Evolutionary conservation across 2,888 invertebrate species (phyloP), one percentile per base, ranked within the genome.

Genomic region (Malthinus flaveolus): DNA sequence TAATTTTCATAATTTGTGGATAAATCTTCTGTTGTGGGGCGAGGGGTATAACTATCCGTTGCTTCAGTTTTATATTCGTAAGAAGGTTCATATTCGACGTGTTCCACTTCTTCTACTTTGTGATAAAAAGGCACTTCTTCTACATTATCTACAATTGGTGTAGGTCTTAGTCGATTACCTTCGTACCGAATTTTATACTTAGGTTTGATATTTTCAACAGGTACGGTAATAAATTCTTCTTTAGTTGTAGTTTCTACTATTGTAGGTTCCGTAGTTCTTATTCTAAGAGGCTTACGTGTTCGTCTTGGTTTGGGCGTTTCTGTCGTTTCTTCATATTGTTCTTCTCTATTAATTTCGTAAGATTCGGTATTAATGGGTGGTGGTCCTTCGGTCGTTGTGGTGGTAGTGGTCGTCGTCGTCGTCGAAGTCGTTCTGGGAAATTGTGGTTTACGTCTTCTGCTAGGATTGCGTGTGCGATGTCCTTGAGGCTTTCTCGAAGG

Each of bases 331-430:
- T 69, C 67, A 7, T 58, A 56, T 60, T 68, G 68, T 45, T 73
- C 68, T 7, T 63, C 64, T 65, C 67, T 71, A 47, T 72, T 65
- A n/a, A 65, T 23, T 51, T 73, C 70, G 36, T 72, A 74, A 11
- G 51, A 61, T 49, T 70, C 69, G 3, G 68, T 66, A 13, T 49
- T 45, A 1, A 46, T 45, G 33, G 47, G 52, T 15, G 63, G 56
- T 39, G 63, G 56, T 64, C 64, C 64, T 6, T 55, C 31, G 56
- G 51, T 53, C 8, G 56, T 61, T 45, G 61, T 56, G n/a, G 56
- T 50, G 32, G 64, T 58, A 3, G 49, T 49, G 44, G 56, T 59
- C 5, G 62, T 64, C 32, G 61, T 59, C 34, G 65, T 56, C 42
- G 67, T 56, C 36, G 61, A 56, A 6, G 55, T 49, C 7, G 67